These are phyloP conservation scores for Actinopyga echinites DNA, from an alignment of 53 echinoderm and acorn worm genomes.

Conservation along the genomic window DNA sequence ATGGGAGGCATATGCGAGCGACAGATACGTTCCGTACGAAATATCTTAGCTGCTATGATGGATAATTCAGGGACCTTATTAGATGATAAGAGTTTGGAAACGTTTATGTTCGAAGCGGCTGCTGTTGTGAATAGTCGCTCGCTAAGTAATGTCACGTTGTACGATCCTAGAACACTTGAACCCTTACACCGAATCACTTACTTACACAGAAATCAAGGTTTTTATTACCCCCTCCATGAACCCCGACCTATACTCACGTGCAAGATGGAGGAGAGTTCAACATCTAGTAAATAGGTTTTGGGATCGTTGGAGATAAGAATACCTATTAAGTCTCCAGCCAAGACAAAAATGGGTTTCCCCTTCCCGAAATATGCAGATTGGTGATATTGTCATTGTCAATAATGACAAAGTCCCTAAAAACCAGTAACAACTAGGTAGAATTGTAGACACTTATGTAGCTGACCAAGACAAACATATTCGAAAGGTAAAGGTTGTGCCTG, in stretches of 20 bases:
- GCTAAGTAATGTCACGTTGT: not conserved
- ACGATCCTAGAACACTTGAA: constrained; percentile 17
- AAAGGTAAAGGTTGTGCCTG: constrained; percentile 33
- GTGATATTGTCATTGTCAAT: constrained; percentile 53
- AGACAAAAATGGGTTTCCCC: too few species aligned
- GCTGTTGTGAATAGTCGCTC: constrained; percentile 49
- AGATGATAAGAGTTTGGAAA: constrained; percentile 47
- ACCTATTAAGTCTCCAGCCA: too few species aligned
- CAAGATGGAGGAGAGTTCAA: too few species aligned
- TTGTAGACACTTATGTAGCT: constrained; percentile 9
- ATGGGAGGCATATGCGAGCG: constrained; percentile 50
- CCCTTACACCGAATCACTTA: constrained; percentile 64
- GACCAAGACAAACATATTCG: constrained; percentile 3
- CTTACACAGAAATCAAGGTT: too few species aligned
- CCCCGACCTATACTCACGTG: constrained; percentile 61
- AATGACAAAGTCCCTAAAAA: constrained; percentile 53
- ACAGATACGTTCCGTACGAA: constrained; percentile 44
- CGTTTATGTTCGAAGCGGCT: not conserved
- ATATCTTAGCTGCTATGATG: constrained; percentile 29
- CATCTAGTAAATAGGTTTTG: constrained; percentile 64
- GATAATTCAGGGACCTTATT: constrained; percentile 25
- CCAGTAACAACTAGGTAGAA: constrained; percentile 44
- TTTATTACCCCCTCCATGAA: constrained; percentile 50
- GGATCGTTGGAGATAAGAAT: constrained; percentile 66
- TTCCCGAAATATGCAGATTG: constrained; percentile 40